A percentile compares a stretch with the other conserved stretches of the same genome.
Conservation (phyloP, 2,888 invertebrate species). For the Ecliptopera silaceata region DNA sequence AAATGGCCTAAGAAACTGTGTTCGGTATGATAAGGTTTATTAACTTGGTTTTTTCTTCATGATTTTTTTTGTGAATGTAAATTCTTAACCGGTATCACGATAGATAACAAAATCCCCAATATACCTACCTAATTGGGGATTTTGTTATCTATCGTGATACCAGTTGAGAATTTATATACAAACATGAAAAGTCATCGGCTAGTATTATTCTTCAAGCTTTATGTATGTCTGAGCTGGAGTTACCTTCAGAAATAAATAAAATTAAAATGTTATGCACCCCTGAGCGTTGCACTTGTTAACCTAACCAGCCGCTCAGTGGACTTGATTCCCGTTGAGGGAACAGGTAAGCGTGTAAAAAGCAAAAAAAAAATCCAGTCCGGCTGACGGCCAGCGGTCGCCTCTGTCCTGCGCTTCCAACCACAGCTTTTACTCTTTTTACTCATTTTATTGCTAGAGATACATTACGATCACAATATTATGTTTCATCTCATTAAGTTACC, state of each 20-base stretch:
- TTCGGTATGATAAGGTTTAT: background rate
- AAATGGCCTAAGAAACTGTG: background rate
- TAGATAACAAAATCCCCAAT: too few relatives aligned
- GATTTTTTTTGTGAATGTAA: too few relatives aligned
- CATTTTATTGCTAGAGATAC: constrained; percentile 30
- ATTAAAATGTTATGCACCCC: constrained; percentile 60
- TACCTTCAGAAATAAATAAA: constrained; percentile 16
- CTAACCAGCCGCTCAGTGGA: constrained; percentile 67
- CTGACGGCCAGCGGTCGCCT: constrained; percentile 60
- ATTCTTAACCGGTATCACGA: too few relatives aligned
- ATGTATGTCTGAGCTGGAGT: background rate
- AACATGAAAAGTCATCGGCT: background rate
- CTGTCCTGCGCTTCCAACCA: constrained; percentile 40
- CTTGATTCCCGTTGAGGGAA: constrained; percentile 71
- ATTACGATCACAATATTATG: constrained; percentile 35
- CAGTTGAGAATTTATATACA: too few relatives aligned
- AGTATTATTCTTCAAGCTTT: background rate
- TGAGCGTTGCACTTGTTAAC: constrained; percentile 74
- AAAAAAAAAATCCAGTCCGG: constrained; percentile 62
- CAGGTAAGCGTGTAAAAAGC: constrained; percentile 76
- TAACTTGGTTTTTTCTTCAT: background rate
- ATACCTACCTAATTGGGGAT: too few relatives aligned
- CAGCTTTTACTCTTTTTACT: constrained; percentile 38
- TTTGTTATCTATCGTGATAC: too few relatives aligned
- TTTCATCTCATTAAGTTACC: constrained; percentile 28